Percentiles rank a stretch among this genome's conserved stretches.
These are phyloP conservation scores for Calvadosia cruxmelitensis DNA, from an alignment of 30 jellyfish, hydroid and myxozoan species.

Conservation along the genomic window DNA sequence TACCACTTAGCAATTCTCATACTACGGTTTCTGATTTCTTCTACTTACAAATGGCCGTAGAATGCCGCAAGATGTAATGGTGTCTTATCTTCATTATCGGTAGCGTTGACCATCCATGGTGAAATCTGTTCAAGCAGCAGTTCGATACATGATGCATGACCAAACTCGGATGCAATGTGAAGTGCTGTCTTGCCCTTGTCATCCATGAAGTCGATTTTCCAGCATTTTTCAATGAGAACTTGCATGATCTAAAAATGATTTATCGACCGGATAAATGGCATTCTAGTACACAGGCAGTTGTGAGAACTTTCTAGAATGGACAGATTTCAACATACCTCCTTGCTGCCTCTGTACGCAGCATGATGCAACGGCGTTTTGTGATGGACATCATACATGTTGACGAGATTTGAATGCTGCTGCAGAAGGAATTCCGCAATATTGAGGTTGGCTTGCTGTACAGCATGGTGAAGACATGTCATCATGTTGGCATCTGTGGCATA, in stretches of 20 bases:
- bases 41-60: slow-evolving; percentile 5
- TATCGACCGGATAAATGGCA: no score
- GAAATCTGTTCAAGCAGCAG: neutral
- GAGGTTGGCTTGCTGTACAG: neutral
- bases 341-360: neutral
- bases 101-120: neutral
- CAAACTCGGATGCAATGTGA: slow-evolving; percentile 31
- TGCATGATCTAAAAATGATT: neutral
- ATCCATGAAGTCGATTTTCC: slow-evolving; percentile 11
- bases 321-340: neutral
- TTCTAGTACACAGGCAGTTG: neutral
- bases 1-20: neutral
- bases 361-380: neutral
- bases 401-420: neutral
- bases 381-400: neutral
- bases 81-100: neutral
- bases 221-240: neutral
- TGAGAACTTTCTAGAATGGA: neutral
- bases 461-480: slow-evolving; percentile 13
- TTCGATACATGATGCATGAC: slow-evolving; percentile 2
- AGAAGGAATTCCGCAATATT: neutral
- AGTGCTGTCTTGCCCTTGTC: slow-evolving; percentile 13
- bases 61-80: slow-evolving; percentile 14
- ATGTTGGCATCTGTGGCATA: slow-evolving; percentile 3
- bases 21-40: no score